Base-by-base conservation (phyloP, 2,888 invertebrate genomes). In the Eristalis intricaria region DNA sequence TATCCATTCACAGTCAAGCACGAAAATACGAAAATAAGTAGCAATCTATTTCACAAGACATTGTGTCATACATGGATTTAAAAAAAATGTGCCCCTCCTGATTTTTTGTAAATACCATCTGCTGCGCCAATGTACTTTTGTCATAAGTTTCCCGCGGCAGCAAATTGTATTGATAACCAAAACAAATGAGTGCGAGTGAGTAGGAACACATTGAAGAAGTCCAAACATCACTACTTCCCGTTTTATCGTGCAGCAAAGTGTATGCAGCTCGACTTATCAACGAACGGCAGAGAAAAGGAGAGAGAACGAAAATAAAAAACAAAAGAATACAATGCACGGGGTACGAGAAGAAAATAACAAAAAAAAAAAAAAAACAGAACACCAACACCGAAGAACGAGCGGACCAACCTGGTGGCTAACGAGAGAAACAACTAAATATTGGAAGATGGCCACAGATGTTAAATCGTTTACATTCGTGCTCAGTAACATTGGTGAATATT, bases 361-460 rank as follows among this genome's bases (percentile, higher is more conserved):
- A 65, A 63, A 56, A 56, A 66, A 68, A 35, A 40, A 73, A 40
- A 35, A 32, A 32, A 10, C 8, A 32, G 74, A 76, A 73, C 78
- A 69, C 80, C 32, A 38, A 66, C 68, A 76, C 69, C 61, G 58
- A 71, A 68, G 60, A 79, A 73, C 60, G 63, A 78, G 64, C 73
- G 77, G 80, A 84, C 63, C 88, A 78, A 86, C 76, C 70, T 86
- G 70, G 77, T 78, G 86, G 82, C 78, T 78, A 65, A 78, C 66
- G 23, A 74, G 74, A 58, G 82, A 86, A 82, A 66, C 78, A 66
- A 82, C 74, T 86, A 82, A 75, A 78, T 71, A 78, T 86, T 78
- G 78, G 89, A 91, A 90, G 90, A 91, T 91, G 91, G 90, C 90
- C 90, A 90, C 89, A 90, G 90, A 89, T 89, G 89, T 86, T 81